Evolutionary conservation across 1,140 invertebrate genomes (phyloP), one percentile per base, ranked within the genome.

Genomic region (Holcopasites calliopsidis): DNA sequence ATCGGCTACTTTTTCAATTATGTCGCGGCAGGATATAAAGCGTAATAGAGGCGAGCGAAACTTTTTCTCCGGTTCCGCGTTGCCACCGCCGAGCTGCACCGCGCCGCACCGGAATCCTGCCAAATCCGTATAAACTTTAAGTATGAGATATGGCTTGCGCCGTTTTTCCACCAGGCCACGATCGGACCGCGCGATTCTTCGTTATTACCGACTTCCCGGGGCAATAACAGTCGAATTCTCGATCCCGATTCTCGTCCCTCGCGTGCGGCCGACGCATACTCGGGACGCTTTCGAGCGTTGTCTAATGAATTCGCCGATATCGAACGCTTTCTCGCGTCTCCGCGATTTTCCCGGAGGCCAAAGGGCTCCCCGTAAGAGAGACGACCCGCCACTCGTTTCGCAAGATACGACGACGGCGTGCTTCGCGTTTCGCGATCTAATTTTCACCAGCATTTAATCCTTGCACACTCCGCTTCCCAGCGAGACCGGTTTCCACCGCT

Each of bases 1-100:
- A 83, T 83, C 82, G 82, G 82, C 81, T 80, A 84, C 82, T 84
- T 84, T 83, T 84, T 84, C 82, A 84, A 83, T 84, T 84, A 83
- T 72, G 77, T 79, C 69, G 79, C 80, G 68, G 66, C 66, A 70
- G 72, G 82, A 70, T 73, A 77, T 82, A 82, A 82, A 82, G 79
- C 80, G 79, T 82, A 83, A 83, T 68, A 62, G 60, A 73, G 49
- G 61, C 18, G 70, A 50, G 60, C 35, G 49, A 64, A 80, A 80
- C 77, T 79, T 80, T 80, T 79, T 69, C 62, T 75, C 68, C 38
- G 26, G 18, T 44, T 21, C 1, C 2, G 8, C 35, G n/a, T 61
- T 62, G 52, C 47, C 79, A 49, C 47, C 28, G 21, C 26, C 47
- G 42, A 47, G 61, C 71, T 62, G 23, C 61, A 21, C 38, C 44